Base-by-base conservation (phyloP, 2,797 vertebrate species). In the Paguma larvata region DNA sequence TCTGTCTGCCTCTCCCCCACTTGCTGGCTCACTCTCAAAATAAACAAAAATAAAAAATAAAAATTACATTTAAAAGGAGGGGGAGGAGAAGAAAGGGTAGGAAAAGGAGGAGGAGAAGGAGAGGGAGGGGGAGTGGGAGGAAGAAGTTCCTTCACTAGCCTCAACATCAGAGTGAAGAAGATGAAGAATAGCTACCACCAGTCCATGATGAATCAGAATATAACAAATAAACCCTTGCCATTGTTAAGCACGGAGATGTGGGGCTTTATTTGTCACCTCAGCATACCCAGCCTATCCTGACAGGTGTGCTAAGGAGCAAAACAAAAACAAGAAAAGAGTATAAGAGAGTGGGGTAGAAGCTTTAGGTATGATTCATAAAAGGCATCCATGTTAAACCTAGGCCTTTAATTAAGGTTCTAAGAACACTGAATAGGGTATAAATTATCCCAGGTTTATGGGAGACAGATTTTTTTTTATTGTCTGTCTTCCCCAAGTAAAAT, bases 291-390 rank as follows among this genome's bases (percentile, higher is more conserved):
- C 53, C 86, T 89, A 67, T 30, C 51, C 89, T 90, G 25, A 82
- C 15, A 59, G 23, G 23, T n/a, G 56, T 78, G 12, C 46, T 78
- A 75, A 67, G 21, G 9, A 59, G 21, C 32, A 93, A 72, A 72
- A 80, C 5, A 70, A 86, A 86, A 73, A 68, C 67, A 88, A 44
- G 13, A 67, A 83, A 80, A 68, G n/a, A 84, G 21, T 16, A 70
- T 30, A 94, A 93, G 56, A 86, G 18, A 25, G 3, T 75, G 1
- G 6, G 5, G 8, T 15, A 48, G 48, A 77, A 78, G 63, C 68
- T 85, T 44, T 68, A 67, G 44, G 48, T 41, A 73, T 85, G 30
- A 91, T 86, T 95, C 83, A 83, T 82, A 62, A 86, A 95, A 86
- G 51, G 30, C 3, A 62, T 25, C 68, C 25, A 48, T 9, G 44